A percentile compares a stretch with the other conserved stretches of the same genome.
Evolutionary conservation across 1,140 invertebrate genomes (phyloP).

Genomic region (Drosophila sp.): DNA sequence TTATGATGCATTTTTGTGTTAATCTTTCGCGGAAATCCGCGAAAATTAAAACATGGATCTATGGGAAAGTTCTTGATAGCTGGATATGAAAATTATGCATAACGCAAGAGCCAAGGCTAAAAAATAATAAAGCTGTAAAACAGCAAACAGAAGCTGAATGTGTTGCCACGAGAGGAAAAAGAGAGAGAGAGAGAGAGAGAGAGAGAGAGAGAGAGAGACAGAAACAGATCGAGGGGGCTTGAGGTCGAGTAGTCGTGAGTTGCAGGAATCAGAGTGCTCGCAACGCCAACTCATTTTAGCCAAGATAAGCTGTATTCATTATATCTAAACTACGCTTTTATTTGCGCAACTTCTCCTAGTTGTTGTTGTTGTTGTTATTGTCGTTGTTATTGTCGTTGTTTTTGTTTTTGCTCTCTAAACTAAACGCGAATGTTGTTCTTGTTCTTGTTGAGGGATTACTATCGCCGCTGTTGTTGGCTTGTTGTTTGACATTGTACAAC

Average conservation of each 20-base stretch:
- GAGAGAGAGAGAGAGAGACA: no score
- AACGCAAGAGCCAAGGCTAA: slow-evolving; percentile 36
- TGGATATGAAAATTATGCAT: slow-evolving; percentile 62
- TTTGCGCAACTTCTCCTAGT: slow-evolving; percentile 52
- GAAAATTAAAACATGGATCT: slow-evolving; percentile 76
- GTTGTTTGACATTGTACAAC: slow-evolving; percentile 60
- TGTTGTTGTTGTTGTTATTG: slow-evolving; percentile 24
- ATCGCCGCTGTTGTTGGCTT: slow-evolving; percentile 40
- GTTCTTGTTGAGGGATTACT: slow-evolving; percentile 38
- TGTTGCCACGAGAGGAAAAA: no score
- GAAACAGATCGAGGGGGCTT: slow-evolving; percentile 15
- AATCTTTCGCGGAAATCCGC: slow-evolving; percentile 73
- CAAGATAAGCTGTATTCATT: slow-evolving; percentile 80
- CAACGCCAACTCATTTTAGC: slow-evolving; percentile 73
- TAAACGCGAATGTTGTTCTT: slow-evolving; percentile 14
- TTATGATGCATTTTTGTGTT: slow-evolving; percentile 51
- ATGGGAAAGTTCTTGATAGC: slow-evolving; percentile 53
- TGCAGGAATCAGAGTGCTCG: slow-evolving; percentile 12
- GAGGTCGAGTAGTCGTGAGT: slow-evolving; percentile 32
- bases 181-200: no score
- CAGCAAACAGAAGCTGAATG: slow-evolving; percentile 54
- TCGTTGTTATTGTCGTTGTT: no score
- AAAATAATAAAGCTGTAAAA: slow-evolving; percentile 37
- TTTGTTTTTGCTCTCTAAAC: slow-evolving; percentile 21
- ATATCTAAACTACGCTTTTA: slow-evolving; percentile 77